These are phyloP conservation scores for Oreochromis mossambicus DNA, from an alignment of 2,797 vertebrate species.

Conservation along the genomic window DNA sequence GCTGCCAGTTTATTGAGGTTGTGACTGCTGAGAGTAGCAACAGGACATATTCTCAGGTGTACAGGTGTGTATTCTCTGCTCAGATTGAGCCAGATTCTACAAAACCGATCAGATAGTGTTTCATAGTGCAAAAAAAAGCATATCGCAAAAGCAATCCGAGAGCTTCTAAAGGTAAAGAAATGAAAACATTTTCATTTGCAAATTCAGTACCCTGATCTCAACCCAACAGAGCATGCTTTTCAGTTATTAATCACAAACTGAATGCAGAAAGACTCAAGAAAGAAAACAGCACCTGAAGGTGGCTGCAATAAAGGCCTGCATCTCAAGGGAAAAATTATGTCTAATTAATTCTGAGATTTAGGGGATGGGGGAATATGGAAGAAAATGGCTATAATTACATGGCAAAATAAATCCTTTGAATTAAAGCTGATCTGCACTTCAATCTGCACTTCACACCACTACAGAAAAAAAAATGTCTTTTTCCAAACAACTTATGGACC, in stretches of 20 bases:
- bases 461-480: background rate
- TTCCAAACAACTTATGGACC: background rate
- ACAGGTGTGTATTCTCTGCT: background rate
- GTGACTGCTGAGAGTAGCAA: background rate
- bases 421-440: background rate
- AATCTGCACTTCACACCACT: background rate
- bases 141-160: background rate
- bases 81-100: background rate
- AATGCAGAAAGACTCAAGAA: background rate
- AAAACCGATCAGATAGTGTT: background rate
- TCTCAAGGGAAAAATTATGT: accelerated
- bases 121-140: background rate
- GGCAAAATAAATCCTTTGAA: background rate
- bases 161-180: background rate
- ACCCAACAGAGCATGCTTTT: background rate
- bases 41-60: background rate
- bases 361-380: background rate
- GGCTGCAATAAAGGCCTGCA: background rate
- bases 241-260: background rate
- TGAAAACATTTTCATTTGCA: background rate
- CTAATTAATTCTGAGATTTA: background rate
- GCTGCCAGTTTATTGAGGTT: background rate
- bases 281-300: background rate
- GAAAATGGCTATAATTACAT: background rate
- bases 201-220: background rate